Evolutionary conservation across 2,797 vertebrate genomes (phyloP).

Genomic region (Onychomys arenicola): DNA sequence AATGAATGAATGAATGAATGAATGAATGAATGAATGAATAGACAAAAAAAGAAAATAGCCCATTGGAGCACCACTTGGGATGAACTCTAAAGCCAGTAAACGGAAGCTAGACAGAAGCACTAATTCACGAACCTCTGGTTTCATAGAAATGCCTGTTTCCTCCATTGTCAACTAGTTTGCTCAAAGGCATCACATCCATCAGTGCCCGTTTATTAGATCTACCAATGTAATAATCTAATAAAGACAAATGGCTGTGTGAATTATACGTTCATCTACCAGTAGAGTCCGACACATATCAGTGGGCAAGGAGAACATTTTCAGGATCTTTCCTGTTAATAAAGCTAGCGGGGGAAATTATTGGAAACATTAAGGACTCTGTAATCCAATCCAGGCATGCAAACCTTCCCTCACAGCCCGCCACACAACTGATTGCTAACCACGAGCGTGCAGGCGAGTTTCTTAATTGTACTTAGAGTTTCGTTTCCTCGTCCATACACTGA

Average conservation of each 20-base stretch:
- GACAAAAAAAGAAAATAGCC: background rate
- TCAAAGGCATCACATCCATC: background rate
- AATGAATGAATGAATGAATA: background rate
- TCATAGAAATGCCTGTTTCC: background rate
- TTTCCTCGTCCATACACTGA: constrained; percentile 15
- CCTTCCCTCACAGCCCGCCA: background rate
- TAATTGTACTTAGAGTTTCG: background rate
- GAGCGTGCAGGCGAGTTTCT: background rate
- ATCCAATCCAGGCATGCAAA: background rate
- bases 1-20: background rate
- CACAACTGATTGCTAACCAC: background rate
- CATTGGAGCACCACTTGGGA: fast-evolving
- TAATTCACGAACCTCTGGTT: background rate
- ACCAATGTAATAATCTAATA: background rate
- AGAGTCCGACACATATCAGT: background rate
- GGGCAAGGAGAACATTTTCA: background rate
- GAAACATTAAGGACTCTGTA: background rate
- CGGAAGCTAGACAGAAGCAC: background rate
- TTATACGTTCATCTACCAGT: background rate
- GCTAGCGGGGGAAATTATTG: background rate
- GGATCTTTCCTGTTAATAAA: constrained; percentile 46
- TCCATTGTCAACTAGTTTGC: background rate
- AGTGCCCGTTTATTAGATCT: background rate
- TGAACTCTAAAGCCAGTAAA: background rate
- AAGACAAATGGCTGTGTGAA: background rate